These are phyloP conservation scores for Oxystoma pomonae DNA, from an alignment of 2,888 invertebrate species.

Conservation along the genomic window DNA sequence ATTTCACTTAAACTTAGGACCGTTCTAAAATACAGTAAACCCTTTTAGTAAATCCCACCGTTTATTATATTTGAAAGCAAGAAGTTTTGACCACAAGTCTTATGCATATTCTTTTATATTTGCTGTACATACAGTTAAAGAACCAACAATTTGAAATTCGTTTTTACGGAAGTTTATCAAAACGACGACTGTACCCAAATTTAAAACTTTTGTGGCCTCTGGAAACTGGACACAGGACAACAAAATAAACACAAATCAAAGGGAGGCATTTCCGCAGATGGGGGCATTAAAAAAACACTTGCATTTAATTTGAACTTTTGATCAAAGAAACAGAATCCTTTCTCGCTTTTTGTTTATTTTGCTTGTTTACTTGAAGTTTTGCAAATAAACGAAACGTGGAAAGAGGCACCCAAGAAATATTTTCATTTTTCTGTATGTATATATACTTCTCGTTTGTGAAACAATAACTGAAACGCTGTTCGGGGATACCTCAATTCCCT, in stretches of 20 bases:
- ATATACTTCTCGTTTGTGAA: not conserved
- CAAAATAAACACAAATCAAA: not conserved
- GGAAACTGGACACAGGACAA: not conserved
- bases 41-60: too few relatives aligned
- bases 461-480: not conserved
- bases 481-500: not conserved
- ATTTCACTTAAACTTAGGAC: too few relatives aligned
- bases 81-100: too few relatives aligned
- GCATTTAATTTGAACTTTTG: not conserved
- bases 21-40: too few relatives aligned
- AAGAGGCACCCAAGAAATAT: not conserved
- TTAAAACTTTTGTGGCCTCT: too few relatives aligned
- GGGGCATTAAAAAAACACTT: not conserved
- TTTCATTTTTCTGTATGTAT: not conserved
- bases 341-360: not conserved
- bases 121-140: too few relatives aligned
- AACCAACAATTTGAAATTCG: too few relatives aligned
- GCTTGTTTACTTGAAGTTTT: not conserved
- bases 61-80: too few relatives aligned
- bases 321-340: not conserved
- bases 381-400: not conserved
- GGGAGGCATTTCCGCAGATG: not conserved
- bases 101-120: too few relatives aligned
- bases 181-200: too few relatives aligned
- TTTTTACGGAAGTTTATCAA: too few relatives aligned